These are phyloP conservation scores for Tragelaphus buxtoni DNA, from an alignment of 2,113 vertebrate genomes.

Conservation along the genomic window DNA sequence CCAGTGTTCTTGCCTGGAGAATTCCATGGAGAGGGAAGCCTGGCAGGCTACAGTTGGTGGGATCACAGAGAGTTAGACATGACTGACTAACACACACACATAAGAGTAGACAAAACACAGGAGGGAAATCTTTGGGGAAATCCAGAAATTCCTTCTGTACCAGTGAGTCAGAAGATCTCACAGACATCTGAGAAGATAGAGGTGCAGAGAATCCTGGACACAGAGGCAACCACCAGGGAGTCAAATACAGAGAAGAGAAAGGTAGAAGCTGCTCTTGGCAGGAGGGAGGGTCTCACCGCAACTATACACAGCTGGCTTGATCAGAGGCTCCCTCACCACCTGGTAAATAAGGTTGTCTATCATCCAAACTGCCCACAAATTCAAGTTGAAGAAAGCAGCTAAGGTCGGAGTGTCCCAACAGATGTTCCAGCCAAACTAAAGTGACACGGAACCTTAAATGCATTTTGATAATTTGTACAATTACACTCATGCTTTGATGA, in stretches of 20 bases:
- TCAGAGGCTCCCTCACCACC: neutral
- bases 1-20: neutral
- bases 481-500: neutral
- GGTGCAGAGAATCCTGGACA: neutral
- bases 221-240: neutral
- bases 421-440: neutral
- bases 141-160: neutral
- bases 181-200: neutral
- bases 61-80: fast-evolving
- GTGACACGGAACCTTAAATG: neutral
- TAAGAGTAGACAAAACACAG: neutral
- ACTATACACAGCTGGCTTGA: too few relatives aligned
- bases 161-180: neutral
- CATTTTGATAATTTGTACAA: neutral
- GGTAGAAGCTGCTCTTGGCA: neutral
- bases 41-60: neutral
- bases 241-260: neutral
- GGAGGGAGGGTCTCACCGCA: neutral
- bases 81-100: neutral
- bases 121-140: neutral
- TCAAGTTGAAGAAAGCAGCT: neutral
- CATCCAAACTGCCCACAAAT: neutral
- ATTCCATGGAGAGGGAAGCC: neutral
- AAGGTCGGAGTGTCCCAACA: neutral
- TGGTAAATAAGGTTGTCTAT: neutral